These are phyloP conservation scores for Drosophila arizonae DNA, from an alignment of 1,140 invertebrate genomes.

Conservation along the genomic window DNA sequence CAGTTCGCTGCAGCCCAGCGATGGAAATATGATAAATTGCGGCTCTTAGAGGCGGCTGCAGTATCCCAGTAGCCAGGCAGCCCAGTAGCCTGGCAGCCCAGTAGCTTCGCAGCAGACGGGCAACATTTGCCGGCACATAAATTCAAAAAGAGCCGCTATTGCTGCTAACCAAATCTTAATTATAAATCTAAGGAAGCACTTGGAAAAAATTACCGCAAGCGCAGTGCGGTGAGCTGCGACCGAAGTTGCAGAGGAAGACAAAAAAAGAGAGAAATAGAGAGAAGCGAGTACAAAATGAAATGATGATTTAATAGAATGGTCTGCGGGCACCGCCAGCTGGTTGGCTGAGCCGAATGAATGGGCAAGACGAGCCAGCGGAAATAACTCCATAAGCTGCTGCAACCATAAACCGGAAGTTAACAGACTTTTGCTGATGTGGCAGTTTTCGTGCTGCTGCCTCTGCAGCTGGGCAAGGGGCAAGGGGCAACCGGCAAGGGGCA, in stretches of 20 bases:
- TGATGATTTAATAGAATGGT: conserved; percentile 82
- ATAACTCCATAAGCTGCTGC: conserved; percentile 80
- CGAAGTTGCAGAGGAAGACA: conserved; percentile 4
- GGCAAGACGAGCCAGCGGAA: conserved; percentile 58
- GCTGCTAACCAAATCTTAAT: conserved; percentile 81
- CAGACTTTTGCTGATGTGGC: conserved; percentile 81
- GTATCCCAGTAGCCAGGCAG: conserved; percentile 34
- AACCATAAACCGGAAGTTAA: conserved; percentile 81
- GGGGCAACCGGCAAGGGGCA: neutral
- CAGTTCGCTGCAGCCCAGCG: conserved; percentile 52
- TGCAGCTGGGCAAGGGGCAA: conserved; percentile 19
- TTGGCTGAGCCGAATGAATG: conserved; percentile 75
- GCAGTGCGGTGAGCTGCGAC: conserved; percentile 48
- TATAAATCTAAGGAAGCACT: conserved; percentile 82
- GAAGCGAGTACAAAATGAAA: conserved; percentile 58
- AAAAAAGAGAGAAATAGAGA: conserved; percentile 14
- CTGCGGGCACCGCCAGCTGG: conserved; percentile 78
- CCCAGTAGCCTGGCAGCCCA: conserved; percentile 19
- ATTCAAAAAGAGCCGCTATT: conserved; percentile 65
- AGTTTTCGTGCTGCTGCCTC: conserved; percentile 53
- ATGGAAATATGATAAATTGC: conserved; percentile 76
- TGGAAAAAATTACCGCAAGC: conserved; percentile 71
- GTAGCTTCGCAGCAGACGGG: conserved; percentile 23
- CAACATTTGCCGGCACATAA: conserved; percentile 55
- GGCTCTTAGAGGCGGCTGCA: conserved; percentile 57